Base-by-base conservation (phyloP, 1,140 invertebrate species). In the Bradynema listronoti region DNA sequence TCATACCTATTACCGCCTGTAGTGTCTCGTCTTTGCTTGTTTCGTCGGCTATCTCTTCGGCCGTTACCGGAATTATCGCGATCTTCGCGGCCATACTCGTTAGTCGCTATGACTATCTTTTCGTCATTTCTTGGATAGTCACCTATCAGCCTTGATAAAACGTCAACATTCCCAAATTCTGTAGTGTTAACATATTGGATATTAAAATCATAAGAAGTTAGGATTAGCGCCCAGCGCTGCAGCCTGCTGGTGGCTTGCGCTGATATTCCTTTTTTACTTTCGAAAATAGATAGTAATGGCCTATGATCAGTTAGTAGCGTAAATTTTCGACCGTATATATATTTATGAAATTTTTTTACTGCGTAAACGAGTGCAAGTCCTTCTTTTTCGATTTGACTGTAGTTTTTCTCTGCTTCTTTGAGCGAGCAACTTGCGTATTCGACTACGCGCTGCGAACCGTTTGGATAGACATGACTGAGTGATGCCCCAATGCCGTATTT, bases 331-430 rank as follows among this genome's bases (percentile, higher is more conserved):
- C 53, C 53, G 30, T 41, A 55, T 6, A 55, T 55, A 16, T 54
- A 24, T 52, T 58, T 52, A 14, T 55, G 53, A 45, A 56, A 55
- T 32, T 55, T 55, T 14, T 55, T 53, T 25, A 55, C 53, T 25
- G 53, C 53, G 53, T 22, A 55, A 9, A 55, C 14, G 22, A 55
- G 56, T 19, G 22, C 53, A 24, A 55, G 56, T 3, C 53, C 53
- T 75, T 85, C 83, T 65, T 79, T 82, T 32, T 85, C 81, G 27
- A 83, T 80, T 58, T 81, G 79, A 7, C 78, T 58, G 50, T 84
- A 83, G 51, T 79, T 82, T 65, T 71, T 62, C 64, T 84, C 79
- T 4, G 80, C 65, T 32, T 68, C 41, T n/a, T 67, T 71, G 30
- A 84, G 65, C 0, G 75, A 73, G 46, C 78, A 63, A 7, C 82